Conservation (phyloP, 2,888 invertebrate species). For the Leucozona laternaria region DNA sequence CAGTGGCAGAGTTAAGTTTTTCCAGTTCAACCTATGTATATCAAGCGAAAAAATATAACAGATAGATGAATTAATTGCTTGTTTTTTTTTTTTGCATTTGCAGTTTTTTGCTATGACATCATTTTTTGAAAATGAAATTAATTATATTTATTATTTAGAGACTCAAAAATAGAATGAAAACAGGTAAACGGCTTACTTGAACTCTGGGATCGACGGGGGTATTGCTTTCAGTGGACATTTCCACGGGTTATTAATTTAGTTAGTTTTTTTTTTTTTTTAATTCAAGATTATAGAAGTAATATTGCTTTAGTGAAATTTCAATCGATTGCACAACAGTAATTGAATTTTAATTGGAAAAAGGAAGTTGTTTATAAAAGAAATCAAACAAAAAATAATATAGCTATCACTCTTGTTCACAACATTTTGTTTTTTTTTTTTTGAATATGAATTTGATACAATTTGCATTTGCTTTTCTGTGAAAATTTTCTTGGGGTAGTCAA, state of each 20-base stretch:
- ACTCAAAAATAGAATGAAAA: conserved; percentile 43
- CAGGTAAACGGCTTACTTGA: conserved; percentile 85
- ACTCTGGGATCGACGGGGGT: conserved; percentile 91
- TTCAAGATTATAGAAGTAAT: not conserved
- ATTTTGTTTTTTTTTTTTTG: conserved; percentile 21
- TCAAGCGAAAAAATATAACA: conserved; percentile 38
- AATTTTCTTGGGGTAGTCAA: conserved; percentile 67
- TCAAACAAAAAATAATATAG: not conserved
- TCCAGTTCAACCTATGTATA: conserved; percentile 92
- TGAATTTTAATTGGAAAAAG: conserved; percentile 40
- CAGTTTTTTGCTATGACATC: conserved; percentile 48
- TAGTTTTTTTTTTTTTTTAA: not conserved
- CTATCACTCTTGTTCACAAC: conserved; percentile 70
- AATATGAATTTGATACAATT: conserved; percentile 20
- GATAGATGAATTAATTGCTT: conserved; percentile 43
- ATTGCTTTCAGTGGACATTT: conserved; percentile 85
- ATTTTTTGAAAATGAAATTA: conserved; percentile 25
- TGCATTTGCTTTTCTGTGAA: not conserved
- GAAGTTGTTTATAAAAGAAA: conserved; percentile 20
- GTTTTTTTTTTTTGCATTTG: conserved; percentile 41
- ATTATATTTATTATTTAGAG: conserved; percentile 31
- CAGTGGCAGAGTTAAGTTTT: conserved; percentile 94
- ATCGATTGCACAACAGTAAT: conserved; percentile 64
- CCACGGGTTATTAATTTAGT: conserved; percentile 48
- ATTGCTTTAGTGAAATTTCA: conserved; percentile 52